Evolutionary conservation across 2,888 invertebrate genomes (phyloP).

Genomic region (Steinernema carpocapsae): DNA sequence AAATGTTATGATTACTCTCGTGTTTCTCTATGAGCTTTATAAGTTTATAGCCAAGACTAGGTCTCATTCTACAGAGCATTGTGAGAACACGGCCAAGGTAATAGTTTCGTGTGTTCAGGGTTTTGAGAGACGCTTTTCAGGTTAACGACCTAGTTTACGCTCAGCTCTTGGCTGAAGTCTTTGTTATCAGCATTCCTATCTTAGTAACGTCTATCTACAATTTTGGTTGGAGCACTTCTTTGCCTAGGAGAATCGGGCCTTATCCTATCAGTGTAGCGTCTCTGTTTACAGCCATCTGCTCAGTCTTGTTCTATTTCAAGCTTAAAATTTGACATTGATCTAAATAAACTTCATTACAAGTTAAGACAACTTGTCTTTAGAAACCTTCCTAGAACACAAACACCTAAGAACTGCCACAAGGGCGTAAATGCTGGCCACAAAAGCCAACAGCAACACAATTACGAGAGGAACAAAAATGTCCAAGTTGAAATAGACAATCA

Average conservation of each 20-base stretch:
- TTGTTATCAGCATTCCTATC: background rate
- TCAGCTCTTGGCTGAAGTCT: background rate
- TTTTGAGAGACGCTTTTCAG: background rate
- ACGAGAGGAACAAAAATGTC: too few species aligned
- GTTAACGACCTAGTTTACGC: background rate
- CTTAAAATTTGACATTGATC: too few species aligned
- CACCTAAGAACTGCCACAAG: too few species aligned
- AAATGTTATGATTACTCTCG: background rate
- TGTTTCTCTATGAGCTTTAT: background rate
- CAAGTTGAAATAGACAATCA: too few species aligned
- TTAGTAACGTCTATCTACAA: constrained; percentile 2
- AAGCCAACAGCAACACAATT: too few species aligned
- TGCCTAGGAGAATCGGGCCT: background rate
- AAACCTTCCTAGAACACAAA: too few species aligned
- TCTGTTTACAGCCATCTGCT: background rate
- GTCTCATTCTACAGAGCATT: background rate
- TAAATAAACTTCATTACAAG: too few species aligned
- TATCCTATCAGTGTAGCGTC: constrained; percentile 3
- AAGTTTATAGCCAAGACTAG: background rate
- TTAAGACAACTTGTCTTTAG: too few species aligned
- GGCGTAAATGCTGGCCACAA: too few species aligned
- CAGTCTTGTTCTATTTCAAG: background rate
- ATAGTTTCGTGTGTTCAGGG: background rate
- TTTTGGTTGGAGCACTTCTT: background rate
- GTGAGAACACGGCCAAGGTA: constrained; percentile 1